These are phyloP conservation scores for Novumbra hubbsi DNA, from an alignment of 2,797 vertebrate species.

Conservation along the genomic window DNA sequence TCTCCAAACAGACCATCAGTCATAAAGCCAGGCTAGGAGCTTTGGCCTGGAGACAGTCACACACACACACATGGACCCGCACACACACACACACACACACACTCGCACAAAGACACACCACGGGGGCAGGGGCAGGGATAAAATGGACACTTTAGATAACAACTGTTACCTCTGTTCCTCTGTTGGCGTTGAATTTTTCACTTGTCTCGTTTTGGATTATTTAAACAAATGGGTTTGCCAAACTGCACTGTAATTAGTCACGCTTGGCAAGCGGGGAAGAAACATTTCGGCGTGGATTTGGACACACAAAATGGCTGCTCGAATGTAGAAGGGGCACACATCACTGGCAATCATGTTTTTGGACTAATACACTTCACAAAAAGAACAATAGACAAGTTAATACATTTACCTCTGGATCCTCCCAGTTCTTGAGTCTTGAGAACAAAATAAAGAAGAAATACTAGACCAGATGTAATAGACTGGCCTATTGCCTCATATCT, in stretches of 20 bases:
- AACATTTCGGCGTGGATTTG: slow-evolving; percentile 46
- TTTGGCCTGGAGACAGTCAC: neutral
- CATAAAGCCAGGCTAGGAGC: slow-evolving; percentile 8
- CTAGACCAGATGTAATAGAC: too few species aligned
- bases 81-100: neutral
- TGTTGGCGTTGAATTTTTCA: slow-evolving; percentile 41
- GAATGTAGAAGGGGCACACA: slow-evolving; percentile 64
- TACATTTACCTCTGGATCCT: too few species aligned
- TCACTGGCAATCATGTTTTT: slow-evolving; percentile 53
- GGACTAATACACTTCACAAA: slow-evolving; percentile 56
- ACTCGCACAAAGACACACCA: neutral
- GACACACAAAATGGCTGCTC: slow-evolving; percentile 48
- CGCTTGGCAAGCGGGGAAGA: slow-evolving; percentile 54
- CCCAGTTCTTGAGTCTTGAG: too few species aligned
- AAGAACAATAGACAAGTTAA: neutral
- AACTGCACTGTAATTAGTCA: slow-evolving; percentile 64
- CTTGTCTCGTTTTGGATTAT: slow-evolving; percentile 61
- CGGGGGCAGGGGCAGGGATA: slow-evolving; percentile 13
- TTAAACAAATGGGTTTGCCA: slow-evolving; percentile 50
- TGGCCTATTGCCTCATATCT: too few species aligned
- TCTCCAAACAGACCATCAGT: slow-evolving; percentile 4
- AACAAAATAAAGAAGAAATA: too few species aligned
- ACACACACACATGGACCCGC: neutral
- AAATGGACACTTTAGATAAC: slow-evolving; percentile 32
- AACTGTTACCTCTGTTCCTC: slow-evolving; percentile 30